phyloP scores from a whole-genome alignment of 2,113 vertebrate species.

The Melanocharis versteri region DNA sequence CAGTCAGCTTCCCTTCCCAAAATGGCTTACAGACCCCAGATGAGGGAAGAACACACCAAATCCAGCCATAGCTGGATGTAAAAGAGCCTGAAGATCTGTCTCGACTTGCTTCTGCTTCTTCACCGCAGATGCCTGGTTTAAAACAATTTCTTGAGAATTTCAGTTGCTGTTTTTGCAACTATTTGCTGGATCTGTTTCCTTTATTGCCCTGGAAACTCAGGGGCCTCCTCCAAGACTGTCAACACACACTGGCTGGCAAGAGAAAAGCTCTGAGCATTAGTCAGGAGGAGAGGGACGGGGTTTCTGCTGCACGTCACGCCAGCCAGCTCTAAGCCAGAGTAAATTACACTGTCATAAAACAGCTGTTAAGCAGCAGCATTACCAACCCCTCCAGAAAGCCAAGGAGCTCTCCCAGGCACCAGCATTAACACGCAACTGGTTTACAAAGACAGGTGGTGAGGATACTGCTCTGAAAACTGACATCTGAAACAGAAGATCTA shows the following conservation, averaged over 20 bases:
- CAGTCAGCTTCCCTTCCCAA: background rate
- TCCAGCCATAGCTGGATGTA: background rate
- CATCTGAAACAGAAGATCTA: background rate
- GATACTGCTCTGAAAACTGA: background rate
- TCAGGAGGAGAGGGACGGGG: background rate
- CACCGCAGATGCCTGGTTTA: background rate
- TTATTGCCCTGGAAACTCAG: background rate
- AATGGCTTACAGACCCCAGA: background rate
- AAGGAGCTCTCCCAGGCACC: background rate
- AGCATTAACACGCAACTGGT: background rate
- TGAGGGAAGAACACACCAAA: background rate
- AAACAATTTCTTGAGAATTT: background rate
- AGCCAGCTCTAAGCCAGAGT: background rate
- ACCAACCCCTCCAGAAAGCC: background rate
- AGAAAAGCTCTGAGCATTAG: background rate
- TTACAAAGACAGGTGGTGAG: background rate
- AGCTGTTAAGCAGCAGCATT: slow-evolving; percentile 3
- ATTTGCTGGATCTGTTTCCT: background rate
- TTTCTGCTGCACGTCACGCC: background rate
- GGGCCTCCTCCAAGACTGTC: background rate
- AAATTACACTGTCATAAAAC: background rate
- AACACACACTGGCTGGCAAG: background rate
- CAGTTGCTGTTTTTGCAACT: background rate
- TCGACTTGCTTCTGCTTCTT: background rate
- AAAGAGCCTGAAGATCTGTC: background rate